These are phyloP conservation scores for Notodonta dromedarius DNA, from an alignment of 2,888 invertebrate species.

Conservation along the genomic window DNA sequence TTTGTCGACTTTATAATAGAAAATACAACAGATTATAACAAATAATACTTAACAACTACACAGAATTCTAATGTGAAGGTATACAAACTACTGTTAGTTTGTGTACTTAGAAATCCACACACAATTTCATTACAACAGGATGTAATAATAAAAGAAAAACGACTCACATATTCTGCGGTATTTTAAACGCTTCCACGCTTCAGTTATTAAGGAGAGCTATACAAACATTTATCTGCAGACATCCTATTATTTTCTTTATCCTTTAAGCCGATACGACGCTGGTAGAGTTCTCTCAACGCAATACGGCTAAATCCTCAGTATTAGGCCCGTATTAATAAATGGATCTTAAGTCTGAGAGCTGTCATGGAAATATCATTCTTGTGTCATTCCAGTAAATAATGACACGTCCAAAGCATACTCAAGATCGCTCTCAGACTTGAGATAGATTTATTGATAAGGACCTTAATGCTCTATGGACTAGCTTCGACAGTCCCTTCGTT, in stretches of 20 bases:
- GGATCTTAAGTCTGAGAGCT: no score
- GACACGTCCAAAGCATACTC: no score
- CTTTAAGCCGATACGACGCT: neutral
- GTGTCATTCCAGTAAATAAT: no score
- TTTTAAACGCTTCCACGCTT: neutral
- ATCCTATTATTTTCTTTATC: conserved; percentile 5
- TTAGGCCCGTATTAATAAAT: no score
- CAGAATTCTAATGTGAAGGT: no score
- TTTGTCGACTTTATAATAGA: no score
- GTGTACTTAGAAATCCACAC: neutral
- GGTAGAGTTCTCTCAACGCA: neutral
- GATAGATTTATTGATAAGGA: no score
- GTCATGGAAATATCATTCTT: no score
- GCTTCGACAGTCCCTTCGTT: neutral
- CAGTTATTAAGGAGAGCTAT: neutral
- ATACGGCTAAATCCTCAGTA: neutral
- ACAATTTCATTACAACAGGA: neutral
- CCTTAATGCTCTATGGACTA: neutral
- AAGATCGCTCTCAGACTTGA: no score
- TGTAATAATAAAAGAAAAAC: neutral
- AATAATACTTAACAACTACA: no score
- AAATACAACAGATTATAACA: no score
- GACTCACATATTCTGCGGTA: neutral
- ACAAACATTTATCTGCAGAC: neutral
- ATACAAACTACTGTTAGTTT: neutral